phyloP scores from a whole-genome alignment of 2,797 vertebrate species.

The Microcaecilia unicolor region DNA sequence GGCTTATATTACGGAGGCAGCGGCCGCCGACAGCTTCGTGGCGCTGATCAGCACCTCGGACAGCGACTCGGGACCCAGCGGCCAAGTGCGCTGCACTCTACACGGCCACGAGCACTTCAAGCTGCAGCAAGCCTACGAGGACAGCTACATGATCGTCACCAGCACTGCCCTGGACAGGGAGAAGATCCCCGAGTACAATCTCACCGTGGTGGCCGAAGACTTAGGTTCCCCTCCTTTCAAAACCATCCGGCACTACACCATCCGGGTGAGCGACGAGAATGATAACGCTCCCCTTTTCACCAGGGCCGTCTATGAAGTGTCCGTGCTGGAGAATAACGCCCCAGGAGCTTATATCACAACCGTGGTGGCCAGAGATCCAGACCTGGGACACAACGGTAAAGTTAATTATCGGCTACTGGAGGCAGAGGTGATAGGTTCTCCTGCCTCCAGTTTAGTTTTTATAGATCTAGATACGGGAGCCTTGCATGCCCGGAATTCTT shows the following conservation, averaged over 20 bases:
- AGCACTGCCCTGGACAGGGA: slow-evolving; percentile 50
- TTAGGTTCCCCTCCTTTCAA: slow-evolving; percentile 55
- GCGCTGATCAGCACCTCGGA: slow-evolving; percentile 69
- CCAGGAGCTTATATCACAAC: slow-evolving; percentile 63
- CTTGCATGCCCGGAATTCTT: slow-evolving; percentile 39
- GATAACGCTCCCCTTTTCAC: slow-evolving; percentile 62
- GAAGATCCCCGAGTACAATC: slow-evolving; percentile 60
- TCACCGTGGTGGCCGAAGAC: slow-evolving; percentile 60
- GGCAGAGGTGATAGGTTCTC: slow-evolving; percentile 40
- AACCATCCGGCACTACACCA: slow-evolving; percentile 57
- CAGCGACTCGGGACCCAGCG: slow-evolving; percentile 63
- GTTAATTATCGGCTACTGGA: slow-evolving; percentile 54
- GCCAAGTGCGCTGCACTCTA: slow-evolving; percentile 56
- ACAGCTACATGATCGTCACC: slow-evolving; percentile 65
- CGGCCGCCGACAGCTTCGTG: slow-evolving; percentile 61
- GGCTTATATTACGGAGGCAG: slow-evolving; percentile 61
- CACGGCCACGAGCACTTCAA: slow-evolving; percentile 66
- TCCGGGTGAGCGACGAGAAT: slow-evolving; percentile 64
- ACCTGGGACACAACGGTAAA: slow-evolving; percentile 44
- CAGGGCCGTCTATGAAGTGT: slow-evolving; percentile 58
- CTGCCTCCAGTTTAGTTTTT: slow-evolving; percentile 46
- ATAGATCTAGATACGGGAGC: slow-evolving; percentile 45
- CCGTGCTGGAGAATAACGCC: slow-evolving; percentile 60
- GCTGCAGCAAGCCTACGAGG: slow-evolving; percentile 63
- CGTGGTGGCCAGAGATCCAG: slow-evolving; percentile 52